Evolutionary conservation across 1,140 invertebrate species (phyloP), one percentile per base, ranked within the genome.

Genomic region (Euschistus heros): DNA sequence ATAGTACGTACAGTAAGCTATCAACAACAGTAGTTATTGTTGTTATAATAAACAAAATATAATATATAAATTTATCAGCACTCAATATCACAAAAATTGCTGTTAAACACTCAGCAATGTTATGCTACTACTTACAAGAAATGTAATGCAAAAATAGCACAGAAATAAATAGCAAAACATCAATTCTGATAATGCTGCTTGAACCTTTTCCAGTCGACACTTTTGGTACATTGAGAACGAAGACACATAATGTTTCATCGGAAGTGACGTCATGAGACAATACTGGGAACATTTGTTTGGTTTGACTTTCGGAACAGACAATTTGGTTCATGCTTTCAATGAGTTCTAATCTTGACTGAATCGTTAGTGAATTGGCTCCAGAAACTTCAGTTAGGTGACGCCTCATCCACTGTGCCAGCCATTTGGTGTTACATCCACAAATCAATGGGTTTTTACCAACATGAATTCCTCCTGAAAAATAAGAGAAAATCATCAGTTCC

Each of bases 341-440:
- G 13, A 37, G 15, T 61, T n/a, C n/a, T 6, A 42, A 15, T 18
- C 37, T 61, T 7, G 17, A 26, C 44, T 63, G 17, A 15, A 47
- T 5, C 7, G 42, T 13, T 24, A 24, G n/a, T 6, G 15, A 2
- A 30, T 46, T 26, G 22, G 46, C 46, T 20, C 46, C 24, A 2
- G 54, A 26, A 22, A 33, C 27, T 63, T 68, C 67, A 14, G 18
- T 22, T 0, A 62, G 24, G 55, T 68, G 55, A 22, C 67, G 47
- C 17, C 63, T 63, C 46, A 65, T 46, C 67, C 67, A 68, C n/a
- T 54, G 18, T 20, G 63, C 62, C 15, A 68, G 42, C 67, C 67
- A 68, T 13, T 37, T 57, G 2, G 47, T 47, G 17, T 68, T n/a
- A 42, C 67, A 68, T 15, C 57, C 46, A 46, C 67, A 68, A 15